phyloP scores from a whole-genome alignment of 2,113 vertebrate species.

The Oxygymnocypris stewartii region DNA sequence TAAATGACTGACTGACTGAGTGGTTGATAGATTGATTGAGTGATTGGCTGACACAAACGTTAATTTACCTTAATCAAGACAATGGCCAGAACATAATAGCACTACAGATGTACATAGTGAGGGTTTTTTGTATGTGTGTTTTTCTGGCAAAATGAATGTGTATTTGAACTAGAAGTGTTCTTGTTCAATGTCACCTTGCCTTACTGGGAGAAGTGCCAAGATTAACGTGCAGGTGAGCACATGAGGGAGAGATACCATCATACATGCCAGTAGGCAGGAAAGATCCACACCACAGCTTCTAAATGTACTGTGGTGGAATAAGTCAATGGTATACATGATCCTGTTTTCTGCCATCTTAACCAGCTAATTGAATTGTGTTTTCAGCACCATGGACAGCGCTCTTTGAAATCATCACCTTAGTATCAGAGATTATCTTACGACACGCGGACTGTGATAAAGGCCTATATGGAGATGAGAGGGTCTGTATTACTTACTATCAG shows the following conservation, averaged over 20 bases:
- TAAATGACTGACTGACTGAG: neutral
- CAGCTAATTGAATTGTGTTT: neutral
- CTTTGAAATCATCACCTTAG: neutral
- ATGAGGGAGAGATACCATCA: neutral
- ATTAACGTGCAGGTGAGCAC: neutral
- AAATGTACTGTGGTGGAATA: neutral
- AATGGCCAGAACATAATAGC: constrained; percentile 1
- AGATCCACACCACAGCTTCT: neutral
- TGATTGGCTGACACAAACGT: neutral
- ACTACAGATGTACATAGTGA: neutral
- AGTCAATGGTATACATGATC: neutral
- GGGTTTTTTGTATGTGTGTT: neutral
- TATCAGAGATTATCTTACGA: too few relatives aligned
- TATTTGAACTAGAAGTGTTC: neutral
- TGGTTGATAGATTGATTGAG: neutral
- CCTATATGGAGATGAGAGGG: too few relatives aligned
- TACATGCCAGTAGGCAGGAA: neutral
- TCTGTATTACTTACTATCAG: too few relatives aligned
- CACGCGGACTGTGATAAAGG: too few relatives aligned
- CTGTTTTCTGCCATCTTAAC: neutral
- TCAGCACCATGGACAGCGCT: constrained; percentile 32
- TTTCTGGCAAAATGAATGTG: neutral
- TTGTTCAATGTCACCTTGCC: neutral
- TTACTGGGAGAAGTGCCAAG: neutral
- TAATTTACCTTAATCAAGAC: neutral